These are phyloP conservation scores for Anthopleura sola DNA, from an alignment of 64 coral and sea anemone species.

Conservation along the genomic window DNA sequence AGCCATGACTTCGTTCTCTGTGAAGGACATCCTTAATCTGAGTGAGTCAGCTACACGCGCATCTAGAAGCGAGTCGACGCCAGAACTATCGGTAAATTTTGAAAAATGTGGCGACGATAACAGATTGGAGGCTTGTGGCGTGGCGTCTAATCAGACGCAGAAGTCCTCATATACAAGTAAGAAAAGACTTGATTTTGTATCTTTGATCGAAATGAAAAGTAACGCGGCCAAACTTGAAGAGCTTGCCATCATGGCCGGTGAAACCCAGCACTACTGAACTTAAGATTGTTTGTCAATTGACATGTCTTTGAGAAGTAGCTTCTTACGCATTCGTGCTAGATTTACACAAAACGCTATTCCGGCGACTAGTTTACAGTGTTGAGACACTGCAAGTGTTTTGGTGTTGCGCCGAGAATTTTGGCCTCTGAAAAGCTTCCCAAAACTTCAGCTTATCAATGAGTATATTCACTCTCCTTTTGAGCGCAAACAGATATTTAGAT, in stretches of 20 bases:
- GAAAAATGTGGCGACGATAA: conserved; percentile 66
- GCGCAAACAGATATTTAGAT: background rate
- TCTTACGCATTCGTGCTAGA: conserved; percentile 17
- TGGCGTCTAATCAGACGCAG: conserved; percentile 84
- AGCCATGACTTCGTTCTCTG: conserved; percentile 96
- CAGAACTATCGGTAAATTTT: conserved; percentile 59
- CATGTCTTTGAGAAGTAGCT: conserved; percentile 13
- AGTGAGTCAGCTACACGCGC: conserved; percentile 57
- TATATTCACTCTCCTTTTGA: background rate
- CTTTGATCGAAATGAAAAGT: conserved; percentile 84
- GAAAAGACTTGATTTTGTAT: conserved; percentile 92
- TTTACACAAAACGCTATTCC: conserved; percentile 10
- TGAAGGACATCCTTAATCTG: conserved; percentile 93
- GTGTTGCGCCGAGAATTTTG: conserved; percentile 13
- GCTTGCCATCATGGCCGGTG: conserved; percentile 50
- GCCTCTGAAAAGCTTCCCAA: background rate
- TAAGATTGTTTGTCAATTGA: conserved; percentile 37
- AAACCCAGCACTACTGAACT: conserved; percentile 29
- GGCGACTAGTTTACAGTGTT: conserved; percentile 22
- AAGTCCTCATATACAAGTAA: conserved; percentile 87
- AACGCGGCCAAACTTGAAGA: conserved; percentile 65
- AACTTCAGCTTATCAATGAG: background rate
- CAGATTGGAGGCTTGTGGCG: conserved; percentile 74
- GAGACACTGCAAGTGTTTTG: conserved; percentile 23
- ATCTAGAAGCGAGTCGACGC: conserved; percentile 64